These are phyloP conservation scores for Microplitis deprimator DNA, from an alignment of 2,888 invertebrate species.

Conservation along the genomic window DNA sequence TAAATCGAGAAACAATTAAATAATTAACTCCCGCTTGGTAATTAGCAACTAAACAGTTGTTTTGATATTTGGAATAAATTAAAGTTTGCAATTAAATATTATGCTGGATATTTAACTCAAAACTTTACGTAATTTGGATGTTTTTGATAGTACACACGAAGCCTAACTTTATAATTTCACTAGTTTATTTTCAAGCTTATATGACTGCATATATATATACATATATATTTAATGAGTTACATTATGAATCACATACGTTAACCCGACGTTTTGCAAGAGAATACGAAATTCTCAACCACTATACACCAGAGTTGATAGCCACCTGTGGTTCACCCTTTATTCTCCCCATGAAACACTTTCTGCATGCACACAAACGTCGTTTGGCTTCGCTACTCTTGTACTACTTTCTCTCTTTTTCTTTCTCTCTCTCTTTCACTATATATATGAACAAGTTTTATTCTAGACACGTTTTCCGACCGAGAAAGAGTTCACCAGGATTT, in stretches of 20 bases:
- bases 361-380: conserved; percentile 34
- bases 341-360: conserved; percentile 48
- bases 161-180: not conserved
- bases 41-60: not conserved
- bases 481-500: conserved; percentile 40
- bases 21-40: not conserved
- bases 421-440: conserved; percentile 8
- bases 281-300: conserved; percentile 38
- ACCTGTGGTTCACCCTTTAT: conserved; percentile 46
- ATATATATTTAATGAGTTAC: conserved; percentile 26
- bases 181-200: conserved; percentile 30
- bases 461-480: conserved; percentile 39
- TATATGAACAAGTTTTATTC: conserved; percentile 29
- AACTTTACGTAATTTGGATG: not conserved
- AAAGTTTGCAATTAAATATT: not conserved
- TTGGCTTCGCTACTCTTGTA: conserved; percentile 5
- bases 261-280: conserved; percentile 25
- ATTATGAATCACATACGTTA: conserved; percentile 38
- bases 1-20: not conserved
- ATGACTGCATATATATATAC: not conserved
- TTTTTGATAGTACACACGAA: not conserved
- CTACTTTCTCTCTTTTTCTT: not conserved
- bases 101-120: not conserved
- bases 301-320: conserved; percentile 38
- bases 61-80: conserved; percentile 7